These are phyloP conservation scores for Brachionus asplanchnoidis DNA, from an alignment of 1,140 invertebrate genomes.

Conservation along the genomic window DNA sequence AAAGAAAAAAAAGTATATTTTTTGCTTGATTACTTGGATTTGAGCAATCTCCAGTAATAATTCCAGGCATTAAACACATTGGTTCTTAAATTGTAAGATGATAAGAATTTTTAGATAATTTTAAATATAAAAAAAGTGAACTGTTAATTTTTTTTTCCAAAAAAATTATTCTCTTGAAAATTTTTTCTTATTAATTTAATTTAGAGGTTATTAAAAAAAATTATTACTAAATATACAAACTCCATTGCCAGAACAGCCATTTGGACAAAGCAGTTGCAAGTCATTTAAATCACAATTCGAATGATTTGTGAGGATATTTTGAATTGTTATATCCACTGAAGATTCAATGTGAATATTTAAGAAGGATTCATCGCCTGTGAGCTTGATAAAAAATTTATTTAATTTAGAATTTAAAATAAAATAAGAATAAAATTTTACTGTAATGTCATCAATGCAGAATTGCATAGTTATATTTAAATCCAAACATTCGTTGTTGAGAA, in stretches of 20 bases:
- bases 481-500: background rate
- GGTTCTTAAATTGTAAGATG: background rate
- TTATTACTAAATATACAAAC: background rate
- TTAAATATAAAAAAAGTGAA: too few relatives aligned
- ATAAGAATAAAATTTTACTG: background rate
- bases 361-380: background rate
- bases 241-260: background rate
- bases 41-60: background rate
- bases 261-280: background rate
- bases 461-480: background rate
- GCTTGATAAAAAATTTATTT: background rate
- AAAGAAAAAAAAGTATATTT: background rate
- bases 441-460: background rate
- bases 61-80: background rate
- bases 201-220: background rate
- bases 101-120: too few relatives aligned
- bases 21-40: background rate
- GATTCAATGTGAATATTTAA: slow-evolving; percentile 7
- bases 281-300: background rate
- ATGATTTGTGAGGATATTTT: background rate
- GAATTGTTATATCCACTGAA: background rate
- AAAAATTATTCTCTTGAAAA: background rate
- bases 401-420: background rate
- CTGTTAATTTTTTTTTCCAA: background rate
- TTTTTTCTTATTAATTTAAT: background rate